phyloP scores from a whole-genome alignment of 2,113 vertebrate genomes.

The Arizona elegans region DNA sequence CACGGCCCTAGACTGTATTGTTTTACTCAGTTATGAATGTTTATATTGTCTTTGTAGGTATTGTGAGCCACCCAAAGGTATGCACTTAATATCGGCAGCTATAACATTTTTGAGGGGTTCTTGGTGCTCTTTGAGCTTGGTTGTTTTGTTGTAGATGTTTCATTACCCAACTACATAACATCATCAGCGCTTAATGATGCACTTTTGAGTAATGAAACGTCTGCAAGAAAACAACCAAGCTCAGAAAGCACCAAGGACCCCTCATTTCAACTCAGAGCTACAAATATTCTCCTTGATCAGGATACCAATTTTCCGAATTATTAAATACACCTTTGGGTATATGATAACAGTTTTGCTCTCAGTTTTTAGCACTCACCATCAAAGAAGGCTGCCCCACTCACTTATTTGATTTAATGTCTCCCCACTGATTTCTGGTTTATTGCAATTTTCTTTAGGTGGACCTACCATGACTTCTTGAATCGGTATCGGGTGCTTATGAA shows the following conservation, averaged over 20 bases:
- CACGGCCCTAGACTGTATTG: not conserved
- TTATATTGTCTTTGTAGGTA: not conserved
- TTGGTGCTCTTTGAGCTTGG: not conserved
- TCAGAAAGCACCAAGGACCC: not conserved
- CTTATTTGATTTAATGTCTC: not conserved
- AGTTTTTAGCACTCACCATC: not conserved
- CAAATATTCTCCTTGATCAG: not conserved
- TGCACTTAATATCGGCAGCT: not conserved
- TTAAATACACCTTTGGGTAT: not conserved
- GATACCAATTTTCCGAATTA: not conserved
- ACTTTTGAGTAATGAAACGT: not conserved
- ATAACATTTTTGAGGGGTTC: not conserved
- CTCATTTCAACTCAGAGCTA: not conserved
- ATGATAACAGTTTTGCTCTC: not conserved
- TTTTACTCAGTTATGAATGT: not conserved
- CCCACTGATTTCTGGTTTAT: not conserved
- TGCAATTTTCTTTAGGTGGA: constrained; percentile 78
- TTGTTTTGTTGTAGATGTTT: not conserved
- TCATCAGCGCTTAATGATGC: not conserved
- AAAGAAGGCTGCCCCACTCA: not conserved
- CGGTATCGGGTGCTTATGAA: constrained; percentile 89
- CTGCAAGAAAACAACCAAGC: not conserved
- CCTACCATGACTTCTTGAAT: constrained; percentile 91
- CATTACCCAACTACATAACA: not conserved
- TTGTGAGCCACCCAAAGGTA: not conserved